phyloP scores from a whole-genome alignment of 2,113 vertebrate species.

The Lonchura striata region DNA sequence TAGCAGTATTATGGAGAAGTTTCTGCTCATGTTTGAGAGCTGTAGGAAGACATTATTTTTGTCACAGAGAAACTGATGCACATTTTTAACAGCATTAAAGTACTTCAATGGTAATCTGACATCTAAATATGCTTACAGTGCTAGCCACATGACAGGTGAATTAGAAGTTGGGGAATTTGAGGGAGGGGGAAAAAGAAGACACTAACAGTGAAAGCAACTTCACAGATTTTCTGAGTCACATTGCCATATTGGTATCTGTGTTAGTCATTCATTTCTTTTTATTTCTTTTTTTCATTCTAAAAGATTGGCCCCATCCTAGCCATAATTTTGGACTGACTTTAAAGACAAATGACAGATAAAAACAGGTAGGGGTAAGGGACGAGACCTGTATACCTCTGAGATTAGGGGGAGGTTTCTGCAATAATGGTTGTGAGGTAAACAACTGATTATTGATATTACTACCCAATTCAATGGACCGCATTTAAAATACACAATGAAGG shows the following conservation, averaged over 20 bases:
- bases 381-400: background rate
- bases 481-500: background rate
- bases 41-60: background rate
- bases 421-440: background rate
- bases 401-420: background rate
- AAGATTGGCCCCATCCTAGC: background rate
- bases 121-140: background rate
- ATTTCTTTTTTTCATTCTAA: background rate
- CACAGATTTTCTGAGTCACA: background rate
- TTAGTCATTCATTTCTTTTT: background rate
- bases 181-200: background rate
- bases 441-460: background rate
- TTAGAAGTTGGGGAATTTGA: background rate
- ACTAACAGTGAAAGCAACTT: background rate
- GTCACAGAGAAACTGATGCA: background rate
- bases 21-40: background rate
- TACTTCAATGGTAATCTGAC: background rate
- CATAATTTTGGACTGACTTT: background rate
- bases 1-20: background rate
- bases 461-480: background rate
- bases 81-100: background rate
- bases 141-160: background rate
- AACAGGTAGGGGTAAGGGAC: background rate
- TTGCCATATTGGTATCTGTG: accelerated
- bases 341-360: background rate